Conservation (phyloP, 2,797 vertebrate genomes). For the Danio choprae region DNA sequence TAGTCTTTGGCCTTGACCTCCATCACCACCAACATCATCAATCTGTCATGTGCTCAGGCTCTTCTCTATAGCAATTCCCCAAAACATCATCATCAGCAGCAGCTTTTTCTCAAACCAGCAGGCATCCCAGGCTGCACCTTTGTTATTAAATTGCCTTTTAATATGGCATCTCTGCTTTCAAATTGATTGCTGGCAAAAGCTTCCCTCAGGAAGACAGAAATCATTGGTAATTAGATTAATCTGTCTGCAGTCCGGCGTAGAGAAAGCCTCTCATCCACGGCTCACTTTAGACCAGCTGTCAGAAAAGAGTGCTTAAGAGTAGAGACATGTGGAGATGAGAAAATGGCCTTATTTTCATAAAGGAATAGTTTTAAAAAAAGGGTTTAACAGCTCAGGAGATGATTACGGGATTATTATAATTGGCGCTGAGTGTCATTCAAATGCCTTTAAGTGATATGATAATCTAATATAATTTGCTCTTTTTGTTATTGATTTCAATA, state of each 20-base stretch:
- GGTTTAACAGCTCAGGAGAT: background rate
- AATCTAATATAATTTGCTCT: slow-evolving; percentile 21
- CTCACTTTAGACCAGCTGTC: slow-evolving; percentile 31
- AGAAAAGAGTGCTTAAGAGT: background rate
- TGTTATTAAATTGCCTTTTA: slow-evolving; percentile 52
- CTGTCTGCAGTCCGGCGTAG: slow-evolving; percentile 26
- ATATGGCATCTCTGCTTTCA: slow-evolving; percentile 44
- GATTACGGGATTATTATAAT: slow-evolving; percentile 11
- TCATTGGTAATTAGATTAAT: slow-evolving; percentile 57
- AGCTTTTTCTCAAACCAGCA: slow-evolving; percentile 5
- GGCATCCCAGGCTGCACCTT: background rate
- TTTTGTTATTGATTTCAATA: slow-evolving; percentile 14
- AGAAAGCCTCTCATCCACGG: slow-evolving; percentile 27
- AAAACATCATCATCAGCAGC: slow-evolving; percentile 8
- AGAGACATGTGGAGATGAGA: background rate
- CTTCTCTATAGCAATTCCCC: slow-evolving; percentile 10
- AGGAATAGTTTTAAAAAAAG: background rate
- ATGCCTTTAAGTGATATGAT: slow-evolving; percentile 3
- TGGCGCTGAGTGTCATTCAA: slow-evolving; percentile 5
- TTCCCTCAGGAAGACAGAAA: slow-evolving; percentile 26
- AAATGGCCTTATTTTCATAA: slow-evolving; percentile 3
- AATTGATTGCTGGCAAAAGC: slow-evolving; percentile 46
- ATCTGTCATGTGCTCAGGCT: slow-evolving; percentile 17
- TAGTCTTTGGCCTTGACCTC: slow-evolving; percentile 5
- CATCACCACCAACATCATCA: slow-evolving; percentile 3